A percentile compares a stretch with the other conserved stretches of the same genome.
phyloP scores from a whole-genome alignment of 2,797 vertebrate species.

The Alosa sapidissima region DNA sequence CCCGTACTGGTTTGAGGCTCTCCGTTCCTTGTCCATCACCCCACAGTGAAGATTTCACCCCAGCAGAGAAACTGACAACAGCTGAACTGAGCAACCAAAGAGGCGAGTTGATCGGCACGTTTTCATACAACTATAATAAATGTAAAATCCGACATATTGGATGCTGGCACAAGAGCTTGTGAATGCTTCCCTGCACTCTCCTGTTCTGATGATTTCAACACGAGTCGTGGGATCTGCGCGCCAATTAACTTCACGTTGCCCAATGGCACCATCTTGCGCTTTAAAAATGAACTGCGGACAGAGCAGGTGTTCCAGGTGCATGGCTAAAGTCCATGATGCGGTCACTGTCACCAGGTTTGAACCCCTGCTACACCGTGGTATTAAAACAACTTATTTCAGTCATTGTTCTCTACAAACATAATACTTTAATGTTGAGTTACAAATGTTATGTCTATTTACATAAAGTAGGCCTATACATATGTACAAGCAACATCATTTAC shows the following conservation, averaged over 20 bases:
- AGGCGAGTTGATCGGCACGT: not conserved
- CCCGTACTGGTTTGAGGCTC: constrained; percentile 64
- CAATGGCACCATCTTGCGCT: not conserved
- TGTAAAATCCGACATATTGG: not conserved
- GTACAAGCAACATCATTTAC: constrained; percentile 61
- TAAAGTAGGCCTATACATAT: constrained; percentile 42
- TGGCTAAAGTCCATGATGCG: not conserved
- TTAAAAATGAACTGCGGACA: not conserved
- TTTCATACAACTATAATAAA: not conserved
- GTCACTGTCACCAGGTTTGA: not conserved
- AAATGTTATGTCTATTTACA: not conserved
- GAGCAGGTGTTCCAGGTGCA: not conserved
- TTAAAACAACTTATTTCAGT: not conserved
- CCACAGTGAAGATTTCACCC: constrained; percentile 17
- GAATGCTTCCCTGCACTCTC: not conserved
- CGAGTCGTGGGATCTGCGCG: not conserved
- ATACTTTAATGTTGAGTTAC: constrained; percentile 9
- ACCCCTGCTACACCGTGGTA: not conserved
- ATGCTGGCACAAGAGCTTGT: not conserved
- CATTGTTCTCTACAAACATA: not conserved
- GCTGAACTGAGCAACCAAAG: not conserved
- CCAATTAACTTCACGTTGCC: not conserved
- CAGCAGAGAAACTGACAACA: not conserved
- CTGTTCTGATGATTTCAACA: not conserved
- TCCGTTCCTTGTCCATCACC: constrained; percentile 68